Percentiles rank a stretch among this genome's conserved stretches.
phyloP scores from a whole-genome alignment of 2,888 invertebrate genomes.

The Lasioglossum malachurum region DNA sequence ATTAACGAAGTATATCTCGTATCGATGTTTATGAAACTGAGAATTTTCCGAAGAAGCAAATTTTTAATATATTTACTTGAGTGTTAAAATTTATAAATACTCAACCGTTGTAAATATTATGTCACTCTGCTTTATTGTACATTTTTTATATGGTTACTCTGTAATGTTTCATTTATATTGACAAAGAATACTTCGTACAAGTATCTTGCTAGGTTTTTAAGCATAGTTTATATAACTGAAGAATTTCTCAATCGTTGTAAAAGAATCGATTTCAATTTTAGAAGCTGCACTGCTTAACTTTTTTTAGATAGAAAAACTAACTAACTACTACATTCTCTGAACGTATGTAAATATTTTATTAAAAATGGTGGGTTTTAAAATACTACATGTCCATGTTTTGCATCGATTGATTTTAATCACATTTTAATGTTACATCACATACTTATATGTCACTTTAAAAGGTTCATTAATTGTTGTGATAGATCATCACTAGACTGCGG shows the following conservation, averaged over 20 bases:
- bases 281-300: neutral
- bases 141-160: neutral
- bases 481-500: neutral
- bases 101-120: neutral
- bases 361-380: neutral
- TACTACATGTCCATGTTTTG: neutral
- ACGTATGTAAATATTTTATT: neutral
- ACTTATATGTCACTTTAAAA: neutral
- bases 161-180: neutral
- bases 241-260: neutral
- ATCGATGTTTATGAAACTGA: neutral
- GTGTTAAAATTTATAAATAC: neutral
- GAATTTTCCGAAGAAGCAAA: neutral
- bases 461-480: neutral
- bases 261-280: neutral
- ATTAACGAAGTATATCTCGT: neutral
- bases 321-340: neutral
- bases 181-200: neutral
- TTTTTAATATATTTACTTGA: neutral
- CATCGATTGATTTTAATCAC: neutral
- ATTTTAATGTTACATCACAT: neutral
- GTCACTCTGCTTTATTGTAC: neutral
- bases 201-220: neutral
- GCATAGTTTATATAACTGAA: neutral
- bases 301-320: neutral